Percentiles rank a stretch among this genome's conserved stretches.
phyloP scores from a whole-genome alignment of 1,140 invertebrate genomes.

The Brachionus calyciflorus region DNA sequence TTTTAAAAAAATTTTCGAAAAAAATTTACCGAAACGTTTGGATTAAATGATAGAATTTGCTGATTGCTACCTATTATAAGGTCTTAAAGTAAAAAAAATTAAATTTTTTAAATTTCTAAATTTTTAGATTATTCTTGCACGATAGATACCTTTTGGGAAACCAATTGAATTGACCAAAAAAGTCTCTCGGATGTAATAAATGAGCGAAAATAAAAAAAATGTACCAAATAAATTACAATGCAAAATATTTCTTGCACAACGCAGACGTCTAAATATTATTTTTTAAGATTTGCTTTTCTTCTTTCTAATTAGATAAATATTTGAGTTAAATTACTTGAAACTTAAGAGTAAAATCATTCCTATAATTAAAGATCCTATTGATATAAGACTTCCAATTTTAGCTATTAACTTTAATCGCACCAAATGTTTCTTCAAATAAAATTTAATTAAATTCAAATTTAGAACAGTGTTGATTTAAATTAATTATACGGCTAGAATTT shows the following conservation, averaged over 20 bases:
- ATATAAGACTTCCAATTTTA: slow-evolving; percentile 70
- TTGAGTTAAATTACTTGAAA: slow-evolving; percentile 72
- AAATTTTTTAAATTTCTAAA: not conserved
- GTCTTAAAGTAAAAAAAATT: slow-evolving; percentile 30
- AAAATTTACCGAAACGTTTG: slow-evolving; percentile 49
- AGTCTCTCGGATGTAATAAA: slow-evolving; percentile 66
- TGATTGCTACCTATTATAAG: slow-evolving; percentile 47
- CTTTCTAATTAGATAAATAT: too few species aligned
- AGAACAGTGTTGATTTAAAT: too few species aligned
- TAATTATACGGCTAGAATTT: slow-evolving; percentile 48
- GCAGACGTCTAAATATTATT: slow-evolving; percentile 63
- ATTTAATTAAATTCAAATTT: slow-evolving; percentile 46
- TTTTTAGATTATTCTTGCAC: not conserved
- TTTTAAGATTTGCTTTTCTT: too few species aligned
- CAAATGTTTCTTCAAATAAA: slow-evolving; percentile 63
- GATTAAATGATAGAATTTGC: slow-evolving; percentile 48
- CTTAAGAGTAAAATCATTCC: slow-evolving; percentile 68
- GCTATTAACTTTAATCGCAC: slow-evolving; percentile 67
- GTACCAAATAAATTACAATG: slow-evolving; percentile 72
- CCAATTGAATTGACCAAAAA: slow-evolving; percentile 66
- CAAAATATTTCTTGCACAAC: slow-evolving; percentile 69
- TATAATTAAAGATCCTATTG: slow-evolving; percentile 67
- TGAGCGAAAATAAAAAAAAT: slow-evolving; percentile 69
- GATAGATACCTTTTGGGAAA: slow-evolving; percentile 55
- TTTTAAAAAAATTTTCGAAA: not conserved